phyloP scores from a whole-genome alignment of 2,113 vertebrate genomes.

The Girardinichthys multiradiatus region DNA sequence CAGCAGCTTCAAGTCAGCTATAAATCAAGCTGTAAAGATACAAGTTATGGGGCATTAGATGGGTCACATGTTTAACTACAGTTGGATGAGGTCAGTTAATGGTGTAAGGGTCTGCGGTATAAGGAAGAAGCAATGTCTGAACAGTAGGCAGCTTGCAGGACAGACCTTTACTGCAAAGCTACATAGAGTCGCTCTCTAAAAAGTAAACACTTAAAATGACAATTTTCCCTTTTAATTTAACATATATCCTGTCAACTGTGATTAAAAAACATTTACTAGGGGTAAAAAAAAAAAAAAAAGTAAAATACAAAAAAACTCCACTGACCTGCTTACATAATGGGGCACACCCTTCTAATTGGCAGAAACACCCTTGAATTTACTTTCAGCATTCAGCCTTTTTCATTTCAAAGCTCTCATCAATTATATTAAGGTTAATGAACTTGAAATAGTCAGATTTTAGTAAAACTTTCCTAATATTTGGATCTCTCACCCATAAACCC shows the following conservation, averaged over 20 bases:
- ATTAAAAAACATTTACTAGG: neutral
- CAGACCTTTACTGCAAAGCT: slow-evolving; percentile 2
- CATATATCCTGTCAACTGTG: neutral
- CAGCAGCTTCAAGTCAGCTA: slow-evolving; percentile 61
- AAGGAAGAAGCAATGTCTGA: slow-evolving; percentile 22
- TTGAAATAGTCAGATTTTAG: neutral
- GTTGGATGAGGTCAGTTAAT: slow-evolving; percentile 68
- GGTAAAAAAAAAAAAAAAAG: too few species aligned
- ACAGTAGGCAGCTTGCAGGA: slow-evolving; percentile 14
- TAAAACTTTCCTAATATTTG: neutral
- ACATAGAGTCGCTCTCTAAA: too few species aligned
- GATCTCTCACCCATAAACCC: too few species aligned
- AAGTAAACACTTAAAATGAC: too few species aligned
- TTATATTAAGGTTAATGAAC: neutral
- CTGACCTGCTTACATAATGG: neutral
- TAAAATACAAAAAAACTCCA: neutral
- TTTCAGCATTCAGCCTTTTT: neutral
- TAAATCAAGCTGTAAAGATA: slow-evolving; percentile 68
- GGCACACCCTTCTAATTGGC: neutral
- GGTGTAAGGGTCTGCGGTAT: slow-evolving; percentile 52
- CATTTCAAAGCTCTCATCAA: neutral
- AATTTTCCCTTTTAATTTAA: neutral
- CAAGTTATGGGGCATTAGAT: slow-evolving; percentile 64
- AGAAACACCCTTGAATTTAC: neutral
- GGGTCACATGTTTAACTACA: slow-evolving; percentile 69